Conservation (phyloP, 2,888 invertebrate genomes). For the Resseliella maxima region DNA sequence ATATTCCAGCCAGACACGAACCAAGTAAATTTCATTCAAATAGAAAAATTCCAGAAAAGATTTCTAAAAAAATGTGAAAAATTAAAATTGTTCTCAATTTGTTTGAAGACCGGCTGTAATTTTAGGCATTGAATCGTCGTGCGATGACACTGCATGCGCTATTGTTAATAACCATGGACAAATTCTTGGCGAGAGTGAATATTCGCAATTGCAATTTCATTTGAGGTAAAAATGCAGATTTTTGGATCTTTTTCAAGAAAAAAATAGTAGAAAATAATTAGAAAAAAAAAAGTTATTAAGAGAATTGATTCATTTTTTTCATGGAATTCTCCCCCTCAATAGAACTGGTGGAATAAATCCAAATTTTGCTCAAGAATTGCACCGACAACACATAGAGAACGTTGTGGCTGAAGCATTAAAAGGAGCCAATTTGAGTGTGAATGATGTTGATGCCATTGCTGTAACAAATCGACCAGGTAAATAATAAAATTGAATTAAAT, state of each 20-base stretch:
- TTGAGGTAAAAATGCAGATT: slow-evolving; percentile 70
- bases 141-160: slow-evolving; percentile 96
- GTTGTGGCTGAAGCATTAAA: slow-evolving; percentile 77
- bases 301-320: slow-evolving; percentile 60
- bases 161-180: slow-evolving; percentile 79
- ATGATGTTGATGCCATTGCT: slow-evolving; percentile 87
- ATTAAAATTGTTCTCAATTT: not conserved
- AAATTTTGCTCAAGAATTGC: slow-evolving; percentile 83
- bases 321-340: too few relatives aligned
- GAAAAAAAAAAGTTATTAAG: not conserved
- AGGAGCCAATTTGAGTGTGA: slow-evolving; percentile 71
- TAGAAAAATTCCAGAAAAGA: not conserved
- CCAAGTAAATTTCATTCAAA: not conserved
- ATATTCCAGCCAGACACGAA: not conserved
- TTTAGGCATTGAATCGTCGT: slow-evolving; percentile 93
- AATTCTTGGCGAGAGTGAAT: slow-evolving; percentile 82
- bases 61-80: not conserved
- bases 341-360: slow-evolving; percentile 87
- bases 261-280: too few relatives aligned
- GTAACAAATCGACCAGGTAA: slow-evolving; percentile 87
- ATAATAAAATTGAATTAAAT: too few relatives aligned
- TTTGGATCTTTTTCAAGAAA: too few relatives aligned
- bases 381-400: slow-evolving; percentile 79
- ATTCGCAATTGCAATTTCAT: slow-evolving; percentile 83
- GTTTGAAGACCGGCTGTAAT: slow-evolving; percentile 18